These are phyloP conservation scores for Rhopilema esculentum DNA, from an alignment of 30 jellyfish, hydroid and myxozoan genomes.

Conservation along the genomic window DNA sequence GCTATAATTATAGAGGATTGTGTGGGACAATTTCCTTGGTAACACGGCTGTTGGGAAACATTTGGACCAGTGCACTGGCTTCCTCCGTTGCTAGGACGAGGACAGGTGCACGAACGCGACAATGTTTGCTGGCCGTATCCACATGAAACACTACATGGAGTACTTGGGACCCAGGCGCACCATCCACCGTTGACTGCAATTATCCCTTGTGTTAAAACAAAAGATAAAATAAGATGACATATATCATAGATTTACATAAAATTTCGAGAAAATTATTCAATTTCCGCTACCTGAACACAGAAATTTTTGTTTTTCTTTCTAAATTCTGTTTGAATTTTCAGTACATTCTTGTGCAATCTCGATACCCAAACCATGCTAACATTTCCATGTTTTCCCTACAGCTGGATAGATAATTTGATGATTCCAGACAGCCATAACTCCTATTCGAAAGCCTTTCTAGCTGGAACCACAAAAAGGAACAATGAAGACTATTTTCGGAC, in stretches of 20 bases:
- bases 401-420: too few species aligned
- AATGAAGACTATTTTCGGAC: too few species aligned
- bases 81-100: slow-evolving; percentile 27
- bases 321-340: too few species aligned
- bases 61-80: slow-evolving; percentile 25
- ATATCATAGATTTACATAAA: not conserved
- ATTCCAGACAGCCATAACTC: too few species aligned
- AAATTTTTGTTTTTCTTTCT: too few species aligned
- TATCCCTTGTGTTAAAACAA: not conserved
- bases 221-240: not conserved
- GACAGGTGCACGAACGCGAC: slow-evolving; percentile 13
- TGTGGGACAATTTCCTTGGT: slow-evolving; percentile 24
- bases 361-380: too few species aligned
- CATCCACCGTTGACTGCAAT: slow-evolving; percentile 12
- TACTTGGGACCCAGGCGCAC: slow-evolving; percentile 7
- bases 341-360: too few species aligned
- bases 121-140: slow-evolving; percentile 1
- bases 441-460: too few species aligned
- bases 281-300: not conserved
- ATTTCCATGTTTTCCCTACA: too few species aligned
- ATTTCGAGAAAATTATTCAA: not conserved
- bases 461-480: too few species aligned
- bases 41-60: not conserved
- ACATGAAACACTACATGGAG: slow-evolving; percentile 43
- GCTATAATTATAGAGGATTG: not conserved